Evolutionary conservation across 2,797 vertebrate genomes (phyloP), one percentile per base, ranked within the genome.

Genomic region (Spinibarbus caldwelli): DNA sequence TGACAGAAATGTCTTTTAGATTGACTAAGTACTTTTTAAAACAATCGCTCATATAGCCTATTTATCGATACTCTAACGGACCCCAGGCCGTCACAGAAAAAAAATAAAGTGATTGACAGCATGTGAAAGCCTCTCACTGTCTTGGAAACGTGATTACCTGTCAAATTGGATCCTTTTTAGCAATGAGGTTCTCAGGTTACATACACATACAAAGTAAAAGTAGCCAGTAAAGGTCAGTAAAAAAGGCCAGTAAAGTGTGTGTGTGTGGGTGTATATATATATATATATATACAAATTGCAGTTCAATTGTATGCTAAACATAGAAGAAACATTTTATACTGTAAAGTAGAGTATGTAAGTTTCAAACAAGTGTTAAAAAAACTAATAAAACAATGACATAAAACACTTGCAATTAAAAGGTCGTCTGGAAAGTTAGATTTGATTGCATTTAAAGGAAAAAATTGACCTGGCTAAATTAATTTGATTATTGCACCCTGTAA

Each of bases 71-170:
- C 36, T n/a, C 68, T 71, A 71, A 71, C 6, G 23, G 68, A 23
- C 5, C 21, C 38, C 38, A 43, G 38, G 5, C 6, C 11, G 6
- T 45, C 38, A 26, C 68, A 71, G 29, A 19, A 67, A 43, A 49
- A 34, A n/a, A 71, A n/a, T n/a, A 70, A 72, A 72, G 23, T 45
- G 41, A 72, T 72, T 72, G 68, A 45, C 68, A 72, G 68, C 68
- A 45, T 43, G 41, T 72, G 23, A 72, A 26, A 72, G 68, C 68
- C 68, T 7, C 26, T 72, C 41, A 72, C 41, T 26, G 12, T 10
- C 64, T 67, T 67, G 31, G 41, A 72, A 72, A 72, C 23, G 23
- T 26, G 41, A 26, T 4, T 23, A 71, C 14, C 23, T 41, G 68
- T 6, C 41, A 26, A 64, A 64, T 31, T 64, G 62, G 2, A 31